Percentiles rank a stretch among this genome's conserved stretches.
Evolutionary conservation across 2,113 vertebrate genomes (phyloP).

Genomic region (Oreotrochilus melanogaster): DNA sequence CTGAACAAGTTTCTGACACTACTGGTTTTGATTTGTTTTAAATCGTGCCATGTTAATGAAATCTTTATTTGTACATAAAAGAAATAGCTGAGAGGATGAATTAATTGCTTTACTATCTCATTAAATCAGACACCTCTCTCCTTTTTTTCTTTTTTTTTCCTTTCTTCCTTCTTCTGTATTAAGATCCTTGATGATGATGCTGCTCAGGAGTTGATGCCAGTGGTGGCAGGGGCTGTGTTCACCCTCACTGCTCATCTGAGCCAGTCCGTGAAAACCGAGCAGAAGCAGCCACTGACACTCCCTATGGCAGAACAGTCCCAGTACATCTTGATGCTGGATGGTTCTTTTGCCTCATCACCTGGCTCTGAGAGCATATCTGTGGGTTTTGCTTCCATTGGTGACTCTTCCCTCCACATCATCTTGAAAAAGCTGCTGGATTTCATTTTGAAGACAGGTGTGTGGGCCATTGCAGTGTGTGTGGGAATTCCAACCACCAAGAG

Average conservation of each 20-base stretch:
- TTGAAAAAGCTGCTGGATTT: conserved; percentile 95
- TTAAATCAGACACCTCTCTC: neutral
- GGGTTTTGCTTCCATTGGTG: conserved; percentile 92
- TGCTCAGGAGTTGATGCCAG: conserved; percentile 93
- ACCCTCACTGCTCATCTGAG: conserved; percentile 95
- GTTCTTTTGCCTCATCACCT: conserved; percentile 58
- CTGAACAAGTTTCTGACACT: neutral
- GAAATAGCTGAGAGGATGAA: neutral
- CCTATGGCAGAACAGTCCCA: conserved; percentile 48
- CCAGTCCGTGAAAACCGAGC: conserved; percentile 92
- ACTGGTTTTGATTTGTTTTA: neutral
- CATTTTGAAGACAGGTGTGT: conserved; percentile 93
- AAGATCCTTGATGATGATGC: conserved; percentile 96
- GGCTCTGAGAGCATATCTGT: conserved; percentile 79
- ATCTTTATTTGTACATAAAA: neutral
- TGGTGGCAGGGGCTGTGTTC: conserved; percentile 95
- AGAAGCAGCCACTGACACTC: conserved; percentile 83
- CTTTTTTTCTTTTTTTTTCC: neutral
- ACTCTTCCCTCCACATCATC: conserved; percentile 96
- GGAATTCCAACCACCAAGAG: neutral
- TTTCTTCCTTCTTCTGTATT: neutral
- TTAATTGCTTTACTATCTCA: neutral
- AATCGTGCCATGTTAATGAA: neutral
- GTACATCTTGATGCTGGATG: conserved; percentile 71
- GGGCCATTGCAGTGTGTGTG: neutral